phyloP scores from a whole-genome alignment of 2,888 invertebrate species.

The Callosobruchus maculatus region DNA sequence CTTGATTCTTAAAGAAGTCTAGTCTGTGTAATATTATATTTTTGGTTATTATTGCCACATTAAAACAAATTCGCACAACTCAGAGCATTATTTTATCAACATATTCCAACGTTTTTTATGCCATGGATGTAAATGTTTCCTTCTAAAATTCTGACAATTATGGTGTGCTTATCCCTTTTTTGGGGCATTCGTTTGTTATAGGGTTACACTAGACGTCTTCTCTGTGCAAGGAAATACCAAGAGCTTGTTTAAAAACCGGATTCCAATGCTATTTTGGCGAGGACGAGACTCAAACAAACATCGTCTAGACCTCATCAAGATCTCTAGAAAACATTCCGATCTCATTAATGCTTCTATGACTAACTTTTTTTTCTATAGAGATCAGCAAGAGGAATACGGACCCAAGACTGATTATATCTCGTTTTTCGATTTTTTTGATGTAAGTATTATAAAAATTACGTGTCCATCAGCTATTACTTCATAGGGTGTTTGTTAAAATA shows the following conservation, averaged over 20 bases:
- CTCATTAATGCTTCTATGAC: slow-evolving; percentile 89
- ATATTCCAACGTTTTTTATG: too few species aligned
- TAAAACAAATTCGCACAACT: too few species aligned
- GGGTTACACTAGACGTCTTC: slow-evolving; percentile 84
- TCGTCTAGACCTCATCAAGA: slow-evolving; percentile 75
- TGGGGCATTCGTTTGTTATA: slow-evolving; percentile 21
- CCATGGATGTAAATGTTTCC: too few species aligned
- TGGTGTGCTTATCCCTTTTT: too few species aligned
- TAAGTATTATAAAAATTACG: slow-evolving; percentile 54
- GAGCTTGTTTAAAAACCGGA: slow-evolving; percentile 69
- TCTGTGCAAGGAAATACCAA: slow-evolving; percentile 82
- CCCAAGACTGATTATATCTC: slow-evolving; percentile 81
- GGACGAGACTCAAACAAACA: slow-evolving; percentile 89
- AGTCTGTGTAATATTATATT: too few species aligned
- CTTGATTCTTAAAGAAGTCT: too few species aligned
- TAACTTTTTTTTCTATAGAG: slow-evolving; percentile 92
- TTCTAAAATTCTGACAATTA: too few species aligned
- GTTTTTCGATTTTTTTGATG: slow-evolving; percentile 92
- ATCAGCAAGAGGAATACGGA: slow-evolving; percentile 80
- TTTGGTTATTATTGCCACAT: too few species aligned
- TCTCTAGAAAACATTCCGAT: slow-evolving; percentile 71
- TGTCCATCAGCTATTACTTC: too few species aligned
- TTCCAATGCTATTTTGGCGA: slow-evolving; percentile 80
- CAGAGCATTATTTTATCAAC: too few species aligned
- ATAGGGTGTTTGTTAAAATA: too few species aligned